Percentiles rank a stretch among this genome's conserved stretches.
These are phyloP conservation scores for Anser cygnoides DNA, from an alignment of 2,113 vertebrate genomes.

Conservation along the genomic window DNA sequence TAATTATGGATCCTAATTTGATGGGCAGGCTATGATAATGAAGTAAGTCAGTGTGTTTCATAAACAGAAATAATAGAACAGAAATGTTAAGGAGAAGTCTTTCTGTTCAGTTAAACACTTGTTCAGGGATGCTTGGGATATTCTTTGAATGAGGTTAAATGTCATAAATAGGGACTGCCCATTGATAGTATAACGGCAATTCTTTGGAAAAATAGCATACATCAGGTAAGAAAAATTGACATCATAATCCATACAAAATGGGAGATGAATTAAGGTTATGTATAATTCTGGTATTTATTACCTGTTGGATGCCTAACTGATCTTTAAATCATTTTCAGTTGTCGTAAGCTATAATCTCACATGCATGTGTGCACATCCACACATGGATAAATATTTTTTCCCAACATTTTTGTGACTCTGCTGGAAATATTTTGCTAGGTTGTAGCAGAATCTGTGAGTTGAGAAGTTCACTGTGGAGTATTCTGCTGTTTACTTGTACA, in stretches of 20 bases:
- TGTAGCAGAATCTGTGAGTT: neutral
- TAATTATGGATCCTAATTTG: neutral
- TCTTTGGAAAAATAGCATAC: neutral
- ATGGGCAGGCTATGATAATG: neutral
- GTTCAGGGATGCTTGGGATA: neutral
- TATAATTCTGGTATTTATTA: neutral
- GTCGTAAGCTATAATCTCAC: neutral
- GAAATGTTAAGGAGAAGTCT: neutral
- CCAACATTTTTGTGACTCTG: neutral
- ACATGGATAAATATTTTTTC: neutral
- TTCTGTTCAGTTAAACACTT: neutral
- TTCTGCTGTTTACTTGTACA: neutral
- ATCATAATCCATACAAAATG: neutral
- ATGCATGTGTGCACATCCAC: accelerated
- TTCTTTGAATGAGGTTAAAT: neutral
- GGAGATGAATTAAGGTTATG: neutral
- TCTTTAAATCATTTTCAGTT: neutral
- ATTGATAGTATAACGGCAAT: neutral
- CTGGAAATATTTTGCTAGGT: neutral
- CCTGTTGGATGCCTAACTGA: neutral
- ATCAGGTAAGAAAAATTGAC: neutral
- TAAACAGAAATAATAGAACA: neutral
- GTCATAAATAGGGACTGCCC: neutral
- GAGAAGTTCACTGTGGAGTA: neutral
- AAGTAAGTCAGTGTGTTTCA: neutral